A percentile compares a stretch with the other conserved stretches of the same genome.
Evolutionary conservation across 92 coral and sea anemone genomes (phyloP).

Genomic region (Desmophyllum pertusum): DNA sequence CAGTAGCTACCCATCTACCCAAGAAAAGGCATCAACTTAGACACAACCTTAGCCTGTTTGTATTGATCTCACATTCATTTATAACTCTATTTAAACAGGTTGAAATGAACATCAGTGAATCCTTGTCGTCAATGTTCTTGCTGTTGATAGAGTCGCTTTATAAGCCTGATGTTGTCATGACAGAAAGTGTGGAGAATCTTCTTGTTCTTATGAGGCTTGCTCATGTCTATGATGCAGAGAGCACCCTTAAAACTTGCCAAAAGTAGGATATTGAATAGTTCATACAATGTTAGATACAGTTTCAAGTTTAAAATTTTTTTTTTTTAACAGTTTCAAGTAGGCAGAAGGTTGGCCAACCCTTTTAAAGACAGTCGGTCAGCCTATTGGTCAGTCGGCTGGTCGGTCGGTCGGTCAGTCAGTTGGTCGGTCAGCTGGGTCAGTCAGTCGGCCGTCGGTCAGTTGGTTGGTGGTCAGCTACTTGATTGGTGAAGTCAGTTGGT

Average conservation of each 20-base stretch:
- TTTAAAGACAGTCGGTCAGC: no score
- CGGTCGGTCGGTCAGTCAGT: no score
- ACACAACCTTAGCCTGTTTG: neutral
- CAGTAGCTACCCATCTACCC: no score
- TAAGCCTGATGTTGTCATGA: conserved; percentile 75
- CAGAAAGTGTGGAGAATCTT: conserved; percentile 75
- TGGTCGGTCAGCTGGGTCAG: no score
- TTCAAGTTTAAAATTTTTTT: no score
- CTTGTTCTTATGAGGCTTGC: conserved; percentile 89
- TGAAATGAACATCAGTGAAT: conserved; percentile 76
- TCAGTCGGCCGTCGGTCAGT: no score
- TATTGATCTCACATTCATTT: neutral
- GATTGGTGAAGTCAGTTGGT: no score
- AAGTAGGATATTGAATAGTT: conserved; percentile 60
- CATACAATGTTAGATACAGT: no score
- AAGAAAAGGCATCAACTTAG: neutral
- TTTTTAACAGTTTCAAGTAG: no score
- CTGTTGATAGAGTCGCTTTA: conserved; percentile 80
- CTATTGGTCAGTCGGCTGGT: no score
- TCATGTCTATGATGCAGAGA: conserved; percentile 82
- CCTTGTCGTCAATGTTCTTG: conserved; percentile 82
- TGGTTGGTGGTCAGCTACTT: no score
- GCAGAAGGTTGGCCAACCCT: no score
- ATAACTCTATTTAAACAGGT: conserved; percentile 41
- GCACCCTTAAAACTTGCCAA: conserved; percentile 83